Conservation (phyloP, 1,140 invertebrate genomes). For the Scaptomyza pallida region DNA sequence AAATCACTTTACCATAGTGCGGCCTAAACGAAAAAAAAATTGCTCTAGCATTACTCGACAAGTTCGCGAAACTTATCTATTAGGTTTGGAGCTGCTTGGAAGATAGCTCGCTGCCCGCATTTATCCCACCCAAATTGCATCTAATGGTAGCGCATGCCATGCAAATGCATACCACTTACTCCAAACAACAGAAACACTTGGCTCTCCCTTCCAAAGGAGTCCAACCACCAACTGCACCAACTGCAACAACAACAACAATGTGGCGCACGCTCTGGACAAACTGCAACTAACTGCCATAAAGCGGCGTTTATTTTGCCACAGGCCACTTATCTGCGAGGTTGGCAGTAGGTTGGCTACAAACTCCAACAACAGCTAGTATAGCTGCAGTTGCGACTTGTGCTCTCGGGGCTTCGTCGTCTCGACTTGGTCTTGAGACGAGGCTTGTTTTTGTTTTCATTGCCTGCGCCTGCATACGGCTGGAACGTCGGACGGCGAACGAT, state of each 20-base stretch:
- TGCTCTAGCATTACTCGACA: slow-evolving; percentile 12
- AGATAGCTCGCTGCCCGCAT: slow-evolving; percentile 33
- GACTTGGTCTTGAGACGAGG: slow-evolving; percentile 49
- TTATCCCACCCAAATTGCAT: slow-evolving; percentile 73
- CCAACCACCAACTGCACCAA: slow-evolving; percentile 20
- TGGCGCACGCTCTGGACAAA: slow-evolving; percentile 73
- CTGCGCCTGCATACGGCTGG: slow-evolving; percentile 52
- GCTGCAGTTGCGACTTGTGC: slow-evolving; percentile 16
- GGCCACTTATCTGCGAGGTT: slow-evolving; percentile 78
- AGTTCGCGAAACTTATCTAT: slow-evolving; percentile 26
- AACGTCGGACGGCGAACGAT: slow-evolving; percentile 15
- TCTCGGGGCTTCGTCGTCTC: slow-evolving; percentile 33
- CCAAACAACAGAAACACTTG: slow-evolving; percentile 68
- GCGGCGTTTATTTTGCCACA: slow-evolving; percentile 82
- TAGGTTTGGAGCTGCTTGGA: slow-evolving; percentile 15
- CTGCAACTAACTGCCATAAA: slow-evolving; percentile 80
- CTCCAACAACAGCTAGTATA: background rate
- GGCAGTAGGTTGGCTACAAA: slow-evolving; percentile 46
- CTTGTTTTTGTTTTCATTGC: slow-evolving; percentile 78
- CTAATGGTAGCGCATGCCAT: slow-evolving; percentile 80
- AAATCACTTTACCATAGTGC: slow-evolving; percentile 18
- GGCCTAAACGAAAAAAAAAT: background rate
- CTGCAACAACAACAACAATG: slow-evolving; percentile 43
- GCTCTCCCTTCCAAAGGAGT: slow-evolving; percentile 62
- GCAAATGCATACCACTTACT: slow-evolving; percentile 73